These are phyloP conservation scores for Arenaria interpres DNA, from an alignment of 2,113 vertebrate species.

Conservation along the genomic window DNA sequence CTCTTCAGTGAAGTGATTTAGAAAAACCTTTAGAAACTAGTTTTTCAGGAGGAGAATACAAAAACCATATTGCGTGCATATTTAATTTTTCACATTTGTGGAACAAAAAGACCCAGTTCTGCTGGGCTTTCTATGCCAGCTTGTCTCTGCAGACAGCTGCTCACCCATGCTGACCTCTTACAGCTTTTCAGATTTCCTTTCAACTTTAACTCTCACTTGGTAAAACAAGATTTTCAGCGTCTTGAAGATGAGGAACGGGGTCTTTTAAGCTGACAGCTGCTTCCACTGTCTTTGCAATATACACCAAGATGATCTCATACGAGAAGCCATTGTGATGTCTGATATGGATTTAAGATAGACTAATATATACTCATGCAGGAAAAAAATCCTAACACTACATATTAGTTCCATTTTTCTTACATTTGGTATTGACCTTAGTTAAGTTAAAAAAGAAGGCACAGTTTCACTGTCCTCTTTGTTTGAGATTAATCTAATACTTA, in stretches of 20 bases:
- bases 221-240: not conserved
- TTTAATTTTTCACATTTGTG: conserved; percentile 7
- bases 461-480: not conserved
- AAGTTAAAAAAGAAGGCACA: not conserved
- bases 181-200: conserved; percentile 14
- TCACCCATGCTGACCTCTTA: not conserved
- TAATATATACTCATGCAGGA: not conserved
- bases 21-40: not conserved
- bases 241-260: not conserved
- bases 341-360: not conserved
- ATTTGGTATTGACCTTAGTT: not conserved
- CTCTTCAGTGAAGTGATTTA: not conserved
- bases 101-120: not conserved
- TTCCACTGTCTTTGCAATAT: not conserved
- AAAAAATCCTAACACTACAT: not conserved
- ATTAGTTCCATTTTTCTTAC: not conserved
- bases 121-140: not conserved
- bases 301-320: not conserved
- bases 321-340: not conserved
- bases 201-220: not conserved
- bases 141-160: conserved; percentile 14
- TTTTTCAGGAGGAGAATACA: not conserved
- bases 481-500: not conserved
- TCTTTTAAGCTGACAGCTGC: not conserved
- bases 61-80: not conserved